Conservation (phyloP, 2,113 vertebrate genomes). For the Naja naja region DNA sequence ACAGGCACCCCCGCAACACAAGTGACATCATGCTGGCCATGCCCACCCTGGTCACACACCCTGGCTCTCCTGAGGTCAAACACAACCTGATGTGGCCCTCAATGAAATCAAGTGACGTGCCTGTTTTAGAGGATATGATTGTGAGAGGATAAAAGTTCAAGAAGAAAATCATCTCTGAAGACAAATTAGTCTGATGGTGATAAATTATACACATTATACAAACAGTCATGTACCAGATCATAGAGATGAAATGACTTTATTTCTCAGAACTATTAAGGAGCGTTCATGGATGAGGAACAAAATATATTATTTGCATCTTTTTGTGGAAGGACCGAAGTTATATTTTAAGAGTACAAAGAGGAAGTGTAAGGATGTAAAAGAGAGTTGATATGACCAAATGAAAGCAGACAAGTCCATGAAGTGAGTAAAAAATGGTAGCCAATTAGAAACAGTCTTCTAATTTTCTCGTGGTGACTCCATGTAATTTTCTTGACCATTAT, state of each 20-base stretch:
- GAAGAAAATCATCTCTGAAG: neutral
- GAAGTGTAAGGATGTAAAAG: neutral
- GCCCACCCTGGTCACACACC: too few species aligned
- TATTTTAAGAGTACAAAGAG: neutral
- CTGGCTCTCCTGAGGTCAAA: too few species aligned
- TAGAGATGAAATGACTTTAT: neutral
- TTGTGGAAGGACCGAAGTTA: neutral
- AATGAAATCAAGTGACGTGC: too few species aligned
- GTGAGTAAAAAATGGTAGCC: neutral
- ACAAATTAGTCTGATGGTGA: neutral
- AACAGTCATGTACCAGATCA: neutral
- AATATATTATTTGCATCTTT: neutral
- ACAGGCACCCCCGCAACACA: too few species aligned
- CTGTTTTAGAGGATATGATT: neutral
- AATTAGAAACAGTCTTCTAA: neutral
- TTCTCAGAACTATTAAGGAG: neutral
- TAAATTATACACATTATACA: neutral
- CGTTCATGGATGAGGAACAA: neutral
- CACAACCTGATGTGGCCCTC: too few species aligned
- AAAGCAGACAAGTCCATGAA: neutral
- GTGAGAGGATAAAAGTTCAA: neutral
- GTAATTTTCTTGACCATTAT: neutral
- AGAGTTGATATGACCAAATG: neutral
- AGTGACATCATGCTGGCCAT: too few species aligned
- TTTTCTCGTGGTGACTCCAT: neutral